These are phyloP conservation scores for Dipodomys merriami DNA, from an alignment of 2,113 vertebrate species.

Conservation along the genomic window DNA sequence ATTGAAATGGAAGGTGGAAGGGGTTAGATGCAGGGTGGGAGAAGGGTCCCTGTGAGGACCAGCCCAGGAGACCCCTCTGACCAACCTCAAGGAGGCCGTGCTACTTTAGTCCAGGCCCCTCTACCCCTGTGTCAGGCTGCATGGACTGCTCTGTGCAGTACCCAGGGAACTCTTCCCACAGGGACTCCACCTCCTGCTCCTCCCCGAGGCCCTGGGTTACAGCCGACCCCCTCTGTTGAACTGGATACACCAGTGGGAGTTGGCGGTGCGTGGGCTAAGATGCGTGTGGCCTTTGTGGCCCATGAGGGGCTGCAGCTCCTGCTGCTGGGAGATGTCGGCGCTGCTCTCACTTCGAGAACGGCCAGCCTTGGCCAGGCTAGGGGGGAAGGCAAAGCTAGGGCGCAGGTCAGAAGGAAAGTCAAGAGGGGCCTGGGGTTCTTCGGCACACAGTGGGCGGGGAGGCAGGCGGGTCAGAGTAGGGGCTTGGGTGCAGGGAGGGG, in stretches of 20 bases:
- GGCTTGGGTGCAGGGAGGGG: constrained; percentile 87
- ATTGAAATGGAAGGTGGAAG: neutral
- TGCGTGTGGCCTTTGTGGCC: constrained; percentile 83
- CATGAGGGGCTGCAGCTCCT: constrained; percentile 94
- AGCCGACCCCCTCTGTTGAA: constrained; percentile 89
- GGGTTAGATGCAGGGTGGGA: constrained; percentile 22
- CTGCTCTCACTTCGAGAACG: constrained; percentile 86
- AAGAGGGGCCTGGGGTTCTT: constrained; percentile 60
- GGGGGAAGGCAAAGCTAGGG: constrained; percentile 88
- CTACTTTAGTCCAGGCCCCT: constrained; percentile 36
- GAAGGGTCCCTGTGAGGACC: constrained; percentile 48
- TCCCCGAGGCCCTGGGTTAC: constrained; percentile 67
- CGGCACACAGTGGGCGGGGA: constrained; percentile 65
- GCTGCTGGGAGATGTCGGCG: constrained; percentile 80
- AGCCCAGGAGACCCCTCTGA: constrained; percentile 56
- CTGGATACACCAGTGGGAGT: constrained; percentile 84
- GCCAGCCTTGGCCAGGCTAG: constrained; percentile 79
- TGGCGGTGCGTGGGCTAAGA: constrained; percentile 78
- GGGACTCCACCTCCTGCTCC: neutral
- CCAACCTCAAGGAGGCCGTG: constrained; percentile 1
- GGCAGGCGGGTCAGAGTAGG: constrained; percentile 82
- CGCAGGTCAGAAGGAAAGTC: constrained; percentile 74
- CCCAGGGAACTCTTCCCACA: neutral
- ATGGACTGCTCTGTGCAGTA: neutral
- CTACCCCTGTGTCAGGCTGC: neutral